These are phyloP conservation scores for Troilus luridus DNA, from an alignment of 2,888 invertebrate species.

Conservation along the genomic window DNA sequence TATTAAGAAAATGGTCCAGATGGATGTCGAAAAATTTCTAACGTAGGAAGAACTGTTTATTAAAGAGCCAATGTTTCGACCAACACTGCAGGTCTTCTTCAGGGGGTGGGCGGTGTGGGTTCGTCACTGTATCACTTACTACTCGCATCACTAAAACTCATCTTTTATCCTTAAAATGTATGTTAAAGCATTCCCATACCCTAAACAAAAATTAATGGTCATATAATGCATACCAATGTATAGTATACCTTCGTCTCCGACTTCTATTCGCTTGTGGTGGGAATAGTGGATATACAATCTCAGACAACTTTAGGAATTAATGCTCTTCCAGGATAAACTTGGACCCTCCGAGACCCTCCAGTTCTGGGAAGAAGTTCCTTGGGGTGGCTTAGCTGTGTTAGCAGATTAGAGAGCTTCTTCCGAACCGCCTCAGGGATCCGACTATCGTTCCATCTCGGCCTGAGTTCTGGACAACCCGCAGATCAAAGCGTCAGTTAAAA, in stretches of 20 bases:
- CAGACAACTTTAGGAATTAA: not conserved
- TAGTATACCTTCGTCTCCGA: not conserved
- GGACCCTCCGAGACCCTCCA: not conserved
- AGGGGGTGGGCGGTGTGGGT: too few relatives aligned
- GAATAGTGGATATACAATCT: not conserved
- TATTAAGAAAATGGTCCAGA: too few relatives aligned
- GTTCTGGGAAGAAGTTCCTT: constrained; percentile 6
- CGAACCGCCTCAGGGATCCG: not conserved
- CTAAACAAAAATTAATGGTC: too few relatives aligned
- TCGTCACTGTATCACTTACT: too few relatives aligned
- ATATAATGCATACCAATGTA: not conserved
- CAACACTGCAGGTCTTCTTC: too few relatives aligned
- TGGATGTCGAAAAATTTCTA: too few relatives aligned
- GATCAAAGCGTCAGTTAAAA: constrained; percentile 28
- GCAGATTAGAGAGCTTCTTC: not conserved
- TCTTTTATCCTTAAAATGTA: too few relatives aligned
- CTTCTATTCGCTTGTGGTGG: not conserved
- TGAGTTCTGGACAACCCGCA: not conserved
- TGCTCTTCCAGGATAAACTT: not conserved
- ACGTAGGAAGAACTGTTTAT: too few relatives aligned
- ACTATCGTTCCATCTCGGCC: not conserved
- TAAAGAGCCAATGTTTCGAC: too few relatives aligned
- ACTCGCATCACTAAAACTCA: too few relatives aligned
- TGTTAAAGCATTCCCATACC: too few relatives aligned
- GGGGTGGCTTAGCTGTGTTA: not conserved